Base-by-base conservation (phyloP, 2,797 vertebrate species). In the Cossypha niveicapilla region DNA sequence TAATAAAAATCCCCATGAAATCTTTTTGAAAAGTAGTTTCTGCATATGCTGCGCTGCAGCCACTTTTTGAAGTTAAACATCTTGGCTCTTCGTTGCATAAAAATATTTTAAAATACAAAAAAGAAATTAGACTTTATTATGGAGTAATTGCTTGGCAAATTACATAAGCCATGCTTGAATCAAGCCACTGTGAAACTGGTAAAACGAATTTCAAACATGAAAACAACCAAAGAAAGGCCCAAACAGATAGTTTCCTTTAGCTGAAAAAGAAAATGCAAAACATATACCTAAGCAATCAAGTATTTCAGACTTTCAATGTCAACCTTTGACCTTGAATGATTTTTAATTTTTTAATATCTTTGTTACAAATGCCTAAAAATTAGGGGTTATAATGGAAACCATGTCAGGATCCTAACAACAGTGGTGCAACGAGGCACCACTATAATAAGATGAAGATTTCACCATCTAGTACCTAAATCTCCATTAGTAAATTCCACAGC, bases 401-500 rank as follows among this genome's bases (percentile, higher is more conserved):
- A 68, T 94, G 96, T 95, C 96, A 94, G 93, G 86, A 92, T 96
- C 70, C 75, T 96, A 97, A 97, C 95, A 96, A 97, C 73, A 96
- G 95, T 91, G 81, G 95, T 90, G 89, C 92, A 92, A 97, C 86
- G 77, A 97, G 94, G 96, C 96, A 97, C 97, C 94, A 94, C 87
- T 96, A 65, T 97, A 97, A 98, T 97, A 98, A 98, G 98, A 98
- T 98, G 98, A 98, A 98, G 98, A 98, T 98, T 98, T 98, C 97
- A 97, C 97, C 97, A 98, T 98, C 98, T 98, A 97, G 97, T 98
- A 98, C 98, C 98, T 98, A 98, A 98, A 98, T 98, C 98, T 98
- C 98, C 98, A 98, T 98, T 98, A 98, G 98, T 98, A 98, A 98
- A 98, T 98, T 98, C 98, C 97, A 98, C 98, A 98, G 98, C 98